Percentiles rank a stretch among this genome's conserved stretches.
Evolutionary conservation across 2,797 vertebrate species (phyloP).

Genomic region (Halcyon badia): DNA sequence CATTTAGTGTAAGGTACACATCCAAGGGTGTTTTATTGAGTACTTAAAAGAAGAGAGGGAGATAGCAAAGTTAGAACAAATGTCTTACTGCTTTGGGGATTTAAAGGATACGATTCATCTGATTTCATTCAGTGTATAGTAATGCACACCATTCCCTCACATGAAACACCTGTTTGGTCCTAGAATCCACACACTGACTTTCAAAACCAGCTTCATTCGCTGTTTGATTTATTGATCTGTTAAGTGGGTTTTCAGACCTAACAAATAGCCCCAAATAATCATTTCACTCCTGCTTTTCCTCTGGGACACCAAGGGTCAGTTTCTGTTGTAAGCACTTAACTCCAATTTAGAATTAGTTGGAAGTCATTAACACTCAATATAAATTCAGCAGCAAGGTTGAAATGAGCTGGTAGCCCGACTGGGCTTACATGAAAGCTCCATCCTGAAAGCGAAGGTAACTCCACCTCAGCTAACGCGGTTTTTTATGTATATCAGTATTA

Average conservation of each 20-base stretch:
- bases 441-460: neutral
- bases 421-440: neutral
- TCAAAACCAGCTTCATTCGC: neutral
- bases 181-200: neutral
- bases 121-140: neutral
- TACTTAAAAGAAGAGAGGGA: neutral
- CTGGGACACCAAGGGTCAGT: neutral
- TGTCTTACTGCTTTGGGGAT: neutral
- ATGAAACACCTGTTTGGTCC: neutral
- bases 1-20: neutral
- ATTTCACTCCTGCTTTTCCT: slow-evolving; percentile 1
- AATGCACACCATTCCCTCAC: neutral
- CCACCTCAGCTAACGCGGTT: neutral
- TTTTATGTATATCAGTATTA: neutral
- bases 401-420: neutral
- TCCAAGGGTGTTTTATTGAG: neutral
- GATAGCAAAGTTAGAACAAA: neutral
- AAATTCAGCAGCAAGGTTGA: slow-evolving; percentile 6
- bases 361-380: slow-evolving; percentile 44
- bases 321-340: slow-evolving; percentile 20
- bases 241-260: slow-evolving; percentile 20
- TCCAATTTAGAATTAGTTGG: slow-evolving; percentile 38
- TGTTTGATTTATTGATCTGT: slow-evolving; percentile 44
- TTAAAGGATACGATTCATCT: neutral
- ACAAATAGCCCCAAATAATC: slow-evolving; percentile 12